Evolutionary conservation across 2,888 invertebrate genomes (phyloP).

Genomic region (Odontomyia ornata): DNA sequence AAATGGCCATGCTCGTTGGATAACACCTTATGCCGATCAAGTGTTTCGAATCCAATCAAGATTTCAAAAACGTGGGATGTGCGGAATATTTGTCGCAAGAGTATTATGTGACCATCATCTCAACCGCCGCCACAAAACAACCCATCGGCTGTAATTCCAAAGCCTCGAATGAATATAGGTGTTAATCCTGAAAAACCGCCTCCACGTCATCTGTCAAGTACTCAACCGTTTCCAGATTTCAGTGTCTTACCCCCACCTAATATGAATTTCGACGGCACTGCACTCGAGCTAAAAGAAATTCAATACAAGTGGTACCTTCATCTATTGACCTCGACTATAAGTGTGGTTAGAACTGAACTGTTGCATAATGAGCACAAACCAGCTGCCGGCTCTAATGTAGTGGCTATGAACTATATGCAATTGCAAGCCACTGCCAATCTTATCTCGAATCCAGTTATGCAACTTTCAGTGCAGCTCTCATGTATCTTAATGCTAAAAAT

Average conservation of each 20-base stretch:
- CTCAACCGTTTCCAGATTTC: slow-evolving; percentile 56
- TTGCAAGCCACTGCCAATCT: too few relatives aligned
- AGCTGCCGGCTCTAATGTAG: too few relatives aligned
- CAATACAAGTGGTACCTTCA: slow-evolving; percentile 69
- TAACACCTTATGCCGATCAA: slow-evolving; percentile 85
- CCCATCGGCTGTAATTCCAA: slow-evolving; percentile 62
- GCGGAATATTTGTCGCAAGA: slow-evolving; percentile 81
- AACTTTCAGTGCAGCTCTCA: too few relatives aligned
- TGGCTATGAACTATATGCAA: too few relatives aligned
- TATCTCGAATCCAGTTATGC: too few relatives aligned
- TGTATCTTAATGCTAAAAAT: too few relatives aligned
- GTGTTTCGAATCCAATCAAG: slow-evolving; percentile 76
- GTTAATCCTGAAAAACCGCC: slow-evolving; percentile 45
- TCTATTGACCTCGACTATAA: too few relatives aligned
- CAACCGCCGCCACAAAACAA: slow-evolving; percentile 63
- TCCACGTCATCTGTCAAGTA: slow-evolving; percentile 45
- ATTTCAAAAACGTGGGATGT: slow-evolving; percentile 76
- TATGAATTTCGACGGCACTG: slow-evolving; percentile 68
- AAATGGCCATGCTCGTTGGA: slow-evolving; percentile 82
- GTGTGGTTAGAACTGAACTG: too few relatives aligned
- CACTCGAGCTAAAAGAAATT: slow-evolving; percentile 66
- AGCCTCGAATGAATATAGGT: slow-evolving; percentile 53
- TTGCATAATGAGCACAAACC: too few relatives aligned
- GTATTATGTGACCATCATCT: slow-evolving; percentile 70
- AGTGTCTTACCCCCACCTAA: slow-evolving; percentile 67